phyloP scores from a whole-genome alignment of 2,888 invertebrate species.

The Cheilosia soror region DNA sequence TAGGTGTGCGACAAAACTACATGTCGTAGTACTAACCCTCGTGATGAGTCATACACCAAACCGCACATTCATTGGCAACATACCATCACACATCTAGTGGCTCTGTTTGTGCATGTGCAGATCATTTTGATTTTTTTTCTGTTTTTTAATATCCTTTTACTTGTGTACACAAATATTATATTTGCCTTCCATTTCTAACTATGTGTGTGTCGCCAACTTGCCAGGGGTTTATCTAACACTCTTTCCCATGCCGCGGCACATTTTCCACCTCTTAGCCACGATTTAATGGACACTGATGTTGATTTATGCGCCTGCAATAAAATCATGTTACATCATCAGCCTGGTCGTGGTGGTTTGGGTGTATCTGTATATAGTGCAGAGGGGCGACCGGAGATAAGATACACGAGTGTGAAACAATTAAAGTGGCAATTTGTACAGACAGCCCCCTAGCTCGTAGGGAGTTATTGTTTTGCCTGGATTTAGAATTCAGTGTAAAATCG shows the following conservation, averaged over 20 bases:
- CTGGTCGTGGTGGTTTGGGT: constrained; percentile 14
- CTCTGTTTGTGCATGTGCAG: constrained; percentile 43
- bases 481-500: background rate
- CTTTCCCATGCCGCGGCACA: background rate
- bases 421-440: constrained; percentile 1
- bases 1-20: constrained; percentile 35
- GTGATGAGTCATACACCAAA: constrained; percentile 60
- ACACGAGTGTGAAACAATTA: constrained; percentile 6
- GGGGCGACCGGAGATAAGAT: constrained; percentile 8
- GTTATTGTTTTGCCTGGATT: no score
- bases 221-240: constrained; percentile 52
- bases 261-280: constrained; percentile 17
- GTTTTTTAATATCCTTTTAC: constrained; percentile 42
- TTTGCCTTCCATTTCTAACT: constrained; percentile 34
- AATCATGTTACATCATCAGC: constrained; percentile 63
- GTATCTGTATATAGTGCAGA: background rate
- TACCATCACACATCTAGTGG: background rate
- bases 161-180: constrained; percentile 32
- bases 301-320: constrained; percentile 73
- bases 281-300: constrained; percentile 72
- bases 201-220: constrained; percentile 63
- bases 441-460: background rate
- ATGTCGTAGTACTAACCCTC: background rate
- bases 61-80: constrained; percentile 21
- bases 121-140: constrained; percentile 6